Evolutionary conservation across 2,797 vertebrate species (phyloP).

Genomic region (Tiaroga cobitis): DNA sequence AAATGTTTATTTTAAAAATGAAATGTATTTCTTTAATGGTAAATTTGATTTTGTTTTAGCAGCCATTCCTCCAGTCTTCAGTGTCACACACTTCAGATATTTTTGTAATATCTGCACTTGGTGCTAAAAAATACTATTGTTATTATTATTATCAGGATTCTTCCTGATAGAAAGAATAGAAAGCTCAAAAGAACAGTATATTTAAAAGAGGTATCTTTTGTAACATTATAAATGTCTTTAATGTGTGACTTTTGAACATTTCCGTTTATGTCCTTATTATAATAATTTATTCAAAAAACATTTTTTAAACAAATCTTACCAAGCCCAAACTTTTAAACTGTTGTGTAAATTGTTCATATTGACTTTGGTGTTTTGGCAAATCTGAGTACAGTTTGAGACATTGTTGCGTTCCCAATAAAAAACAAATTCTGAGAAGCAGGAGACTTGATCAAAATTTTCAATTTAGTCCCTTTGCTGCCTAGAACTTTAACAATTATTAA

Average conservation of each 20-base stretch:
- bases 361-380: neutral
- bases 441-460: neutral
- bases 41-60: neutral
- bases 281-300: no score
- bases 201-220: no score
- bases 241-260: no score
- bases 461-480: neutral
- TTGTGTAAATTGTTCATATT: neutral
- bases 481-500: neutral
- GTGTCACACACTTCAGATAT: neutral
- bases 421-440: neutral
- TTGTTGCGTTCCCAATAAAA: neutral
- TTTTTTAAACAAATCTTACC: no score
- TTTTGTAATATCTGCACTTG: no score
- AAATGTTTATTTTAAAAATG: neutral
- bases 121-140: no score
- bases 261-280: no score
- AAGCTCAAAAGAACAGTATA: no score
- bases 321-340: no score
- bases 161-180: no score
- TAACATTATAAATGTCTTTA: no score
- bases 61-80: neutral
- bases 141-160: no score
- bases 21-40: neutral
- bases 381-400: neutral